Base-by-base conservation (phyloP, 2,888 invertebrate genomes). In the Macrosiphum euphorbiae region DNA sequence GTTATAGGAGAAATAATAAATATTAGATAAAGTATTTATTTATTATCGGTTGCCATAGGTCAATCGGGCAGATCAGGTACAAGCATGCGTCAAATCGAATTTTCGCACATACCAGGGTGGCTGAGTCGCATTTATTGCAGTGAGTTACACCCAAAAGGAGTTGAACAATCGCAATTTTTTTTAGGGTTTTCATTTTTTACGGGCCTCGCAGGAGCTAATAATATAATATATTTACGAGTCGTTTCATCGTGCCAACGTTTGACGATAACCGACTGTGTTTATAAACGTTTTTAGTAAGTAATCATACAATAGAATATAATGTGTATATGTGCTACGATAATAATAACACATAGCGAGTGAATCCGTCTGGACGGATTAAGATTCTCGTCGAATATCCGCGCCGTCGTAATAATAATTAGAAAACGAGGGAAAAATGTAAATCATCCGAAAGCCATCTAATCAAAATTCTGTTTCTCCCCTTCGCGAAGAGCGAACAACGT, bases 361-460 rank as follows among this genome's bases (percentile, higher is more conserved):
- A 89, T 47, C 11, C 44, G 85, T 67, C 67, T n/a, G 67, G 16
- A 1, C 88, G 47, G 58, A 89, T 89, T 89, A 44, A 28, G 58
- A 89, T 89, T 44, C 89, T 44, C 89, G 58, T 20, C 28, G 20
- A 89, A 89, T 89, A 86, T 16, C 26, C 35, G 20, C 28, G 4
- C 20, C 3, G 78, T 41, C 3, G 78, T 41, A 55, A n/a, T 28
- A 50, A 92, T 92, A 67, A 85, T 67, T 88, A 88, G 47, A 86
- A 86, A 84, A 50, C 92, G 87, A 61, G 86, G 61, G 44, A 92
- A 87, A 92, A 55, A 92, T 86, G 16, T 61, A 61, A 92, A 88
- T 67, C 47, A 50, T 41, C 67, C 16, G 41, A 92, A 92, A 92
- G 92, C 61, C 92, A 67, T 92, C 87, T 50, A 61, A 87, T 92